Percentiles rank a stretch among this genome's conserved stretches.
Evolutionary conservation across 2,888 invertebrate genomes (phyloP).

Genomic region (Nephrotoma flavescens): DNA sequence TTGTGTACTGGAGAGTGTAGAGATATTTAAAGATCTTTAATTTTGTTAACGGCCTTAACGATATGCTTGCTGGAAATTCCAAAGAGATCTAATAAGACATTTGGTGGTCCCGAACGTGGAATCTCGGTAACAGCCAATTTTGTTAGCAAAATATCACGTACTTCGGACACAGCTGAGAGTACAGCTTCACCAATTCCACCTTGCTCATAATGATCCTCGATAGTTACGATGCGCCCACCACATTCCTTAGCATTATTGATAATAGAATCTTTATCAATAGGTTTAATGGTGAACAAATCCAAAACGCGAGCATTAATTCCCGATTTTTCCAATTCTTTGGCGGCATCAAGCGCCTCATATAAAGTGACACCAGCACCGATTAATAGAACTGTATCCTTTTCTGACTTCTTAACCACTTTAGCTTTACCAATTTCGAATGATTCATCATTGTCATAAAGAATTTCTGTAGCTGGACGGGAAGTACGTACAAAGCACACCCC

Average conservation of each 20-base stretch:
- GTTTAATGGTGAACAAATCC: conserved; percentile 95
- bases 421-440: conserved; percentile 64
- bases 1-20: background rate
- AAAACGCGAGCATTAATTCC: conserved; percentile 68
- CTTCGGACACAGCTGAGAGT: conserved; percentile 56
- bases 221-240: conserved; percentile 73
- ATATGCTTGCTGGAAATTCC: conserved; percentile 78
- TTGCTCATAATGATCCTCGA: conserved; percentile 95
- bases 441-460: conserved; percentile 80
- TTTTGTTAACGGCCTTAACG: conserved; percentile 47
- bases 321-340: conserved; percentile 51
- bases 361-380: conserved; percentile 92
- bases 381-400: conserved; percentile 66
- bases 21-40: conserved; percentile 20
- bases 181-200: conserved; percentile 97
- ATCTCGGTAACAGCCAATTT: conserved; percentile 68
- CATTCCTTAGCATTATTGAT: conserved; percentile 59
- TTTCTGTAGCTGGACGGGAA: conserved; percentile 76
- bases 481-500: conserved; percentile 95
- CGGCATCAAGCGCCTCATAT: conserved; percentile 77
- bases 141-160: conserved; percentile 54
- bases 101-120: conserved; percentile 87
- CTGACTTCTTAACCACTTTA: conserved; percentile 61
- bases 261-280: conserved; percentile 70
- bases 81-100: conserved; percentile 70